Evolutionary conservation across 2,888 invertebrate genomes (phyloP).

Genomic region (Augochlorella aurata): DNA sequence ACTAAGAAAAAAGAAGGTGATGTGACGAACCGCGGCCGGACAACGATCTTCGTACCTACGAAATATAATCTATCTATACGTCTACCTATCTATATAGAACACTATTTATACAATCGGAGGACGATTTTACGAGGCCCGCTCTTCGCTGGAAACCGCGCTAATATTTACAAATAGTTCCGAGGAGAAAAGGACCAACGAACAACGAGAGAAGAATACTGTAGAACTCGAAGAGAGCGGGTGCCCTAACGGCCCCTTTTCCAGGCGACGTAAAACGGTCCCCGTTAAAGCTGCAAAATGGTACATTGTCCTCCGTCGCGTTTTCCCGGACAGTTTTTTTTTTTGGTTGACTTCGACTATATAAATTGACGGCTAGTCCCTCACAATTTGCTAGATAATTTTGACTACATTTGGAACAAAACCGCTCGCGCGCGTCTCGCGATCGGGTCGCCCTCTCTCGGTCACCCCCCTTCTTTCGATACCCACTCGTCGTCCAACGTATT

Average conservation of each 20-base stretch:
- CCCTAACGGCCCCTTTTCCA: constrained; percentile 53
- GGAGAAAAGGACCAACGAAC: constrained; percentile 43
- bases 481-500: not conserved
- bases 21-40: constrained; percentile 48
- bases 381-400: constrained; percentile 49
- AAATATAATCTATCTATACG: constrained; percentile 38
- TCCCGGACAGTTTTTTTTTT: constrained; percentile 33
- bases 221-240: constrained; percentile 65
- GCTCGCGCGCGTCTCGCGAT: constrained; percentile 15
- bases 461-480: not conserved
- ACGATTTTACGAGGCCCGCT: constrained; percentile 70
- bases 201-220: constrained; percentile 62
- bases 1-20: constrained; percentile 22
- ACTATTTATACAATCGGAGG: constrained; percentile 57
- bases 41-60: constrained; percentile 65
- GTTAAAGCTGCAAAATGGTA: constrained; percentile 63
- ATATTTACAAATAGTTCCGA: constrained; percentile 67
- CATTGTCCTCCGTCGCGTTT: constrained; percentile 59
- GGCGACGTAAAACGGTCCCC: constrained; percentile 58
- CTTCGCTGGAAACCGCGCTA: constrained; percentile 61
- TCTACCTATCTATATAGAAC: constrained; percentile 36
- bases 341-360: constrained; percentile 57
- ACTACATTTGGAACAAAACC: constrained; percentile 55
- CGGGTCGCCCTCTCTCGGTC: not conserved
- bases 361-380: constrained; percentile 56